Percentiles rank a stretch among this genome's conserved stretches.
phyloP scores from a whole-genome alignment of 2,113 vertebrate species.

The Drymodes brunneopygia region DNA sequence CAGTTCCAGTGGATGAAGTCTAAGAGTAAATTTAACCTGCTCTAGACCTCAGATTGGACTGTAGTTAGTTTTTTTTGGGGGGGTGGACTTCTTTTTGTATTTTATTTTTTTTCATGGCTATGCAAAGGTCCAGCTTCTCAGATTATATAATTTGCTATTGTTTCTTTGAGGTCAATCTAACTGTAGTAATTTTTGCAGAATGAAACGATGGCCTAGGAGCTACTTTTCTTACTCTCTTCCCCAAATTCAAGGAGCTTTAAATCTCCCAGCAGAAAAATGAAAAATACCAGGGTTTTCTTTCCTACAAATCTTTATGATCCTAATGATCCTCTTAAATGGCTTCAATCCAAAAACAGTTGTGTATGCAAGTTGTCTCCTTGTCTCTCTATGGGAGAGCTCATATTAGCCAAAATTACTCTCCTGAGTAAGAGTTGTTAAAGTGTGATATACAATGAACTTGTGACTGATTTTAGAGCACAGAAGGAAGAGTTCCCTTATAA shows the following conservation, averaged over 20 bases:
- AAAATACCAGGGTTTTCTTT: neutral
- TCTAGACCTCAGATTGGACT: neutral
- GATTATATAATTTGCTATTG: neutral
- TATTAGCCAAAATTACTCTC: neutral
- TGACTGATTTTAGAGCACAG: neutral
- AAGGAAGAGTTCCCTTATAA: neutral
- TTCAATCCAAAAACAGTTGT: neutral
- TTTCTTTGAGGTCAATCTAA: neutral
- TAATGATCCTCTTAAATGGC: neutral
- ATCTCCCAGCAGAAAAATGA: slow-evolving; percentile 5
- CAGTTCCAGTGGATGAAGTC: neutral
- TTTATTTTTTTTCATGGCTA: neutral
- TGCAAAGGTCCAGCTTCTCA: neutral
- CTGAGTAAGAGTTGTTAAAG: neutral
- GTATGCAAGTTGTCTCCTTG: neutral
- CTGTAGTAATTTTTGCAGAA: neutral
- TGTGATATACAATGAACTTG: neutral
- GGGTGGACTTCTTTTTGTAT: neutral
- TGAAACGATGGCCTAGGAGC: neutral
- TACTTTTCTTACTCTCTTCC: neutral
- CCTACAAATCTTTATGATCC: neutral
- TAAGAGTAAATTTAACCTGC: neutral
- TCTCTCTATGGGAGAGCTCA: neutral
- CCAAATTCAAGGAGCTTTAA: neutral
- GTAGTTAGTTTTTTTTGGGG: neutral